Conservation (phyloP, 2,888 invertebrate species). For the Seladonia tumulorum region DNA sequence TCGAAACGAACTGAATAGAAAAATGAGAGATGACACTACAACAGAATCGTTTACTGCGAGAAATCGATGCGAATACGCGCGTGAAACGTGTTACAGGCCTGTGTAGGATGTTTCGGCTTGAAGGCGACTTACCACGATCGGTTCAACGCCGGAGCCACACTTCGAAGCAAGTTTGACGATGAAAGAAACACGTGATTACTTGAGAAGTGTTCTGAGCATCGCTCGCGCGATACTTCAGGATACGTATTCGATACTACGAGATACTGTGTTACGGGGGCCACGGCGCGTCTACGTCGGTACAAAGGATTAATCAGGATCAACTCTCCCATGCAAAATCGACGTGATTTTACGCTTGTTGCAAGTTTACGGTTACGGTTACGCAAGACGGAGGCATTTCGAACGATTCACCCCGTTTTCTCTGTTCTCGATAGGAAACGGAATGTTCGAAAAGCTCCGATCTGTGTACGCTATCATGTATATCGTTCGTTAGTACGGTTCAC, state of each 20-base stretch:
- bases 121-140: constrained; percentile 96
- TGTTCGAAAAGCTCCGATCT: background rate
- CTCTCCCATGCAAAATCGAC: constrained; percentile 65
- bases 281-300: constrained; percentile 61
- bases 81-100: constrained; percentile 52
- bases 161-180: constrained; percentile 83
- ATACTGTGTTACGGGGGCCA: constrained; percentile 60
- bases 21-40: constrained; percentile 19
- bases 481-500: constrained; percentile 1
- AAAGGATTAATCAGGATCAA: constrained; percentile 46
- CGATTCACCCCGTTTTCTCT: background rate
- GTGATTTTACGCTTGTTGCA: constrained; percentile 32
- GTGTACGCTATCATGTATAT: background rate
- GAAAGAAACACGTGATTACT: constrained; percentile 83
- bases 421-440: background rate
- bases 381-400: background rate
- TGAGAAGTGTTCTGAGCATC: constrained; percentile 68
- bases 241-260: constrained; percentile 41
- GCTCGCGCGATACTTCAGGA: constrained; percentile 42
- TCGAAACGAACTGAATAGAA: background rate
- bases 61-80: constrained; percentile 33
- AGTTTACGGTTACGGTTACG: constrained; percentile 21
- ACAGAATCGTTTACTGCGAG: constrained; percentile 28
- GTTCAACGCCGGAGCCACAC: constrained; percentile 90
- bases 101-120: constrained; percentile 59